Base-by-base conservation (phyloP, 2,888 invertebrate genomes). In the Drosophila pseudotakahashii region DNA sequence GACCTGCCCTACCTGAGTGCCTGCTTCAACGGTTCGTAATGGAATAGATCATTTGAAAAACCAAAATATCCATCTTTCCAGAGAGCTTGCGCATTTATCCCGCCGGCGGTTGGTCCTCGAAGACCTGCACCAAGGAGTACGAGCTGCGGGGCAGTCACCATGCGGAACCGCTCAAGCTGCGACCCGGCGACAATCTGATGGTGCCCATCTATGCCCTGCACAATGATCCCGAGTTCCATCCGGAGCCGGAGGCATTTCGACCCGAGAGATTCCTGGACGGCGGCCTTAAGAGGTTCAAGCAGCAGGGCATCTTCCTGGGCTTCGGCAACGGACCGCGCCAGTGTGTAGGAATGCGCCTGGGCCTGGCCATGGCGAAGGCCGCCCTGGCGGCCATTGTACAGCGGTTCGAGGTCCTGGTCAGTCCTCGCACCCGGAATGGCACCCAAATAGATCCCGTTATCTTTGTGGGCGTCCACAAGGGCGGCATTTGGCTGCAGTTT, bases 321-420 rank as follows among this genome's bases (percentile, higher is more conserved):
- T 92, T 92, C 52, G 91, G 92, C n/a, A 90, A 92, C 76, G 92
- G 92, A 3, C 92, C 92, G 1, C 79, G 92, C 13, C 89, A 86
- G 19, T 92, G 92, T 64, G 86, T 92, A 52, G 92, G 90, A 10
- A 89, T 90, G 67, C 88, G 83, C 1, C 81, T 91, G 73, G 91
- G 89, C 2, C 61, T 90, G 51, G 75, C 80, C 1, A 88, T 90
- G 52, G 74, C 84, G n/a, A 91, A 91, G 64, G 81, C 89, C 5
- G 90, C 90, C 0, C 64, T 91, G 50, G 84, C 83, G 32, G 80
- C 82, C 44, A 79, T 91, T 39, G 66, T 90, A 1, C 67, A 63
- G 16, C 79, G 79, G 5, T 91, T 84, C 52, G 75, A 76, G 32
- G 75, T 91, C 13, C 77, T 69, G 4, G 53, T 87, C 10, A 83